Conservation (phyloP, 2,113 vertebrate genomes). For the Psophia crepitans region DNA sequence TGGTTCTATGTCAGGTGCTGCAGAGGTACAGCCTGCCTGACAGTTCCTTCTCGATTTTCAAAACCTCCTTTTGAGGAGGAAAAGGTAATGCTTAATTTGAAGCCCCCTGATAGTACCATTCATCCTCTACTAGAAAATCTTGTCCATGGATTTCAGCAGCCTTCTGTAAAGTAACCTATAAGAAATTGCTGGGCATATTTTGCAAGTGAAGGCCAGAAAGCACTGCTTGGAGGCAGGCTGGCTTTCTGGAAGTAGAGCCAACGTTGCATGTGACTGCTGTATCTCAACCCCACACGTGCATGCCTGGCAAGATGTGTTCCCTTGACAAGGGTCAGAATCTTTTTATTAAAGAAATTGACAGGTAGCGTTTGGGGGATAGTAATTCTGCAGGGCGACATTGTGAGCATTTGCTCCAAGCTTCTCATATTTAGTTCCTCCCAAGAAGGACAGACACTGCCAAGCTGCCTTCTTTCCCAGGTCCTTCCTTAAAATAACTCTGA, state of each 20-base stretch:
- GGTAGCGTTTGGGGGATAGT: background rate
- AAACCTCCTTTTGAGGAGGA: background rate
- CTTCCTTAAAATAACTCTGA: background rate
- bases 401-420: background rate
- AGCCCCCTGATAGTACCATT: background rate
- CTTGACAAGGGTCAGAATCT: background rate
- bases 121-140: background rate
- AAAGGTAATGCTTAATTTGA: background rate
- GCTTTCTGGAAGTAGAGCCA: background rate
- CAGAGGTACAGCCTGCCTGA: background rate
- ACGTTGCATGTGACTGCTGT: background rate
- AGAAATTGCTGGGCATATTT: background rate
- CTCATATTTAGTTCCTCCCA: background rate
- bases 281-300: fast-evolving
- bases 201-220: background rate
- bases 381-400: background rate
- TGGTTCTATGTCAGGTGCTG: background rate
- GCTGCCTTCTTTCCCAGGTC: background rate
- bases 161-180: background rate
- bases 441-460: background rate
- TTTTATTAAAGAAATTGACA: background rate
- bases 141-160: background rate
- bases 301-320: background rate
- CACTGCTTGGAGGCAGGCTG: background rate
- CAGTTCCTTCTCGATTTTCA: background rate